Evolutionary conservation across 2,797 vertebrate species (phyloP), one percentile per base, ranked within the genome.

Genomic region (Lophius americanus): DNA sequence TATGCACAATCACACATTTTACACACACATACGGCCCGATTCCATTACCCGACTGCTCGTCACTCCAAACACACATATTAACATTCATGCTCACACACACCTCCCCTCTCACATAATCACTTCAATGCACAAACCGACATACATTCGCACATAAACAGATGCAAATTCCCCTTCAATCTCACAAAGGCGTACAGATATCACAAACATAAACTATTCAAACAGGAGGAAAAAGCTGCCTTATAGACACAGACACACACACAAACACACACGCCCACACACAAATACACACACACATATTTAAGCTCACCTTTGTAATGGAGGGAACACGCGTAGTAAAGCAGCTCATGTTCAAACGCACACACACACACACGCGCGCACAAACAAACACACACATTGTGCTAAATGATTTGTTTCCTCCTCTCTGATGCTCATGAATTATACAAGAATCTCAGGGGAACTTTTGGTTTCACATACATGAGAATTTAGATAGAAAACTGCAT

Each of bases 401-500:
- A 91, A 90, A 91, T 91, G 83, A 90, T 86, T 84, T 89, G 76
- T 89, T 88, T 88, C 68, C 74, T 68, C 73, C 60, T 82, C 67
- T 74, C 79, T 80, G 76, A 80, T 80, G 76, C 79, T 73, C 75
- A 91, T 93, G 85, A 91, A 92, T 93, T 91, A 93, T 85, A 87
- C 73, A 92, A 46, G 8, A 6, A 73, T 90, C 89, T 90, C 88
- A 58, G 59, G 84, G 91, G 90, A 85, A 84, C 86, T 86, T 85
- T 91, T 89, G 85, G 89, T 85, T 86, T 85, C 85, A 84, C 83
- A 89, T 90, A 92, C 91, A 93, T 89, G 85, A 79, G 85, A 91
- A 90, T 90, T 91, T 90, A 90, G 90, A 92, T 92, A 74, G 88
- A 86, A 87, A 90, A 84, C 83, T 92, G 81, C 85, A 93, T 92